Percentiles rank a stretch among this genome's conserved stretches.
These are phyloP conservation scores for Symphodus melops DNA, from an alignment of 2,113 vertebrate genomes.

Conservation along the genomic window DNA sequence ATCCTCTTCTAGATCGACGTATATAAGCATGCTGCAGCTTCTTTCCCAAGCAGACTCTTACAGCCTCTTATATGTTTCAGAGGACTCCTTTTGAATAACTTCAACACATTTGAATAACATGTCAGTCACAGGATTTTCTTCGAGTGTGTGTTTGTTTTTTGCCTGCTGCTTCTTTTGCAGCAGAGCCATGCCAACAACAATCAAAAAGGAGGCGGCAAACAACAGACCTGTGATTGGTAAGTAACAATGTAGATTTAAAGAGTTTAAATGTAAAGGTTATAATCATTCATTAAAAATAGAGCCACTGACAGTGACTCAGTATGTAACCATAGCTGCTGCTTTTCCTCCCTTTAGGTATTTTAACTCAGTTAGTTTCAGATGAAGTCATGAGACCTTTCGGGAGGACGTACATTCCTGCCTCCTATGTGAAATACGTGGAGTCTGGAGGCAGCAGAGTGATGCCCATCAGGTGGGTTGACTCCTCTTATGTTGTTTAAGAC, in stretches of 20 bases:
- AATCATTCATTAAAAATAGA: not conserved
- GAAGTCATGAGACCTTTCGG: slow-evolving; percentile 78
- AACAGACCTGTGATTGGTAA: slow-evolving; percentile 79
- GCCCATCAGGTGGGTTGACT: slow-evolving; percentile 80
- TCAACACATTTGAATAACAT: no score
- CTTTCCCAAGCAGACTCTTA: not conserved
- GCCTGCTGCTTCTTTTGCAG: slow-evolving; percentile 29
- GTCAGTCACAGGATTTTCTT: slow-evolving; percentile 5
- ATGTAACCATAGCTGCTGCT: not conserved
- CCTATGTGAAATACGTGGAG: slow-evolving; percentile 86
- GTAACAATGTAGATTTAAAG: slow-evolving; percentile 10
- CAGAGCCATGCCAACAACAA: slow-evolving; percentile 37
- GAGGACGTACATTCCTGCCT: slow-evolving; percentile 81
- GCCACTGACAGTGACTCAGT: not conserved
- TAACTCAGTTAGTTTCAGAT: slow-evolving; percentile 81
- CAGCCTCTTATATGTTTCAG: not conserved
- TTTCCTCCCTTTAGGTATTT: slow-evolving; percentile 74
- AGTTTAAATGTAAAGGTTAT: not conserved
- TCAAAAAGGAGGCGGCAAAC: slow-evolving; percentile 42
- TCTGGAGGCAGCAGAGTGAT: slow-evolving; percentile 84
- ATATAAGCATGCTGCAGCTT: slow-evolving; percentile 23
- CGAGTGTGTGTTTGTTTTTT: slow-evolving; percentile 27
- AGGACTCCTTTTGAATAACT: not conserved
- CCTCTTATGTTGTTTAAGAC: not conserved
- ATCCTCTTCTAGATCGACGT: slow-evolving; percentile 19